Evolutionary conservation across 2,888 invertebrate species (phyloP).

Genomic region (Hydroisotoma schaefferi): DNA sequence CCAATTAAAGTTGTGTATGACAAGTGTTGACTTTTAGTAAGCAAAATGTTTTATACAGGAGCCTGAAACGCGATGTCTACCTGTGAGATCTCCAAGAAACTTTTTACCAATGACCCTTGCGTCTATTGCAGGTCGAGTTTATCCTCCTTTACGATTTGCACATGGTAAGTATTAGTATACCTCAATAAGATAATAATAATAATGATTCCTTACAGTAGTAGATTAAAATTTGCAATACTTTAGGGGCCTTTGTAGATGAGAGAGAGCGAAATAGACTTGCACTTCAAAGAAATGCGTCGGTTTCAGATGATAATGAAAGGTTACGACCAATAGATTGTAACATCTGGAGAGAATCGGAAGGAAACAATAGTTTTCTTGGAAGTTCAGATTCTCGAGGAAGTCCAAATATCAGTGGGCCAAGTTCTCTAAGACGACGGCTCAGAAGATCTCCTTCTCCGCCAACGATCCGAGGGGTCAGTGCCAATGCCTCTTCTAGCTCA

Average conservation of each 20-base stretch:
- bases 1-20: background rate
- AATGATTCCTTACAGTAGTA: background rate
- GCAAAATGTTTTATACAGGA: conserved; percentile 8
- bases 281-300: background rate
- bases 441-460: conserved; percentile 44
- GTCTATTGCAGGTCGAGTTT: conserved; percentile 41
- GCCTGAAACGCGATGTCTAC: conserved; percentile 10
- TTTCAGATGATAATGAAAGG: background rate
- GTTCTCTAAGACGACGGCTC: conserved; percentile 27
- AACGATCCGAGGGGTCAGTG: conserved; percentile 16
- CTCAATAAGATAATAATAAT: background rate
- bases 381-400: background rate
- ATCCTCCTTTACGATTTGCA: conserved; percentile 34
- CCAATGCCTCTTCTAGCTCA: background rate
- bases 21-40: no score
- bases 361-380: background rate
- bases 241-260: background rate
- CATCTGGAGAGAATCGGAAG: conserved; percentile 12
- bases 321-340: background rate
- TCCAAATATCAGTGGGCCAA: background rate
- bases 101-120: conserved; percentile 46
- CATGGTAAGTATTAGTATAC: conserved; percentile 7
- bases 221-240: background rate
- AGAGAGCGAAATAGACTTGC: background rate
- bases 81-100: conserved; percentile 24